These are phyloP conservation scores for Linurgus olivaceus DNA, from an alignment of 2,797 vertebrate genomes.

Conservation along the genomic window DNA sequence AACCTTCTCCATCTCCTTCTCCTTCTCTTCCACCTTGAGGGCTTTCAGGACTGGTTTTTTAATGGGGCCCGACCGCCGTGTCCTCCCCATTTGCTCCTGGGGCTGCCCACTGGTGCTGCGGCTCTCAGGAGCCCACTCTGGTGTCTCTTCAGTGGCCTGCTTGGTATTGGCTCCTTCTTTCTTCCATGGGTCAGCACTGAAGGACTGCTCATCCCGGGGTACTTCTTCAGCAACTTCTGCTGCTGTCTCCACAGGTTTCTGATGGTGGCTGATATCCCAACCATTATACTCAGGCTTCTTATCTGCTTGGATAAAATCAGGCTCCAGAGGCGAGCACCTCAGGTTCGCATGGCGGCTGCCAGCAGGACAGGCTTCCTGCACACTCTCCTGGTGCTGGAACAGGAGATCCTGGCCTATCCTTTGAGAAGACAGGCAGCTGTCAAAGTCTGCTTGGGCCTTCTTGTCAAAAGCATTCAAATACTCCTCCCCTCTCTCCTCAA, in stretches of 20 bases:
- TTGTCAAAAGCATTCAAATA: conserved; percentile 82
- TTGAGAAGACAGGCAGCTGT: conserved; percentile 74
- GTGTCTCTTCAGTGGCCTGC: conserved; percentile 68
- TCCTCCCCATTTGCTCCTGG: conserved; percentile 82
- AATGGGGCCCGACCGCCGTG: conserved; percentile 91
- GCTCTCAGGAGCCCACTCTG: conserved; percentile 83
- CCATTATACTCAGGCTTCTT: conserved; percentile 79
- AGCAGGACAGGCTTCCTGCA: conserved; percentile 76
- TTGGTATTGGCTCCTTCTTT: conserved; percentile 80
- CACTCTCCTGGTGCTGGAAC: conserved; percentile 75
- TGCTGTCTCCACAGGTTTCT: conserved; percentile 75
- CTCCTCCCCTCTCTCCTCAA: conserved; percentile 86
- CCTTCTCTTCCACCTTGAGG: conserved; percentile 97
- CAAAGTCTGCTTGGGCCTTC: conserved; percentile 77
- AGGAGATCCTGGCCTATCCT: conserved; percentile 74
- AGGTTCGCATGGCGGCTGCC: conserved; percentile 62
- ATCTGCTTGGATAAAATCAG: conserved; percentile 81
- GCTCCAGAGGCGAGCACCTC: conserved; percentile 76
- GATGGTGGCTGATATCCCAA: conserved; percentile 75
- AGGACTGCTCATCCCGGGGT: conserved; percentile 76
- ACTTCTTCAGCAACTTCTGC: conserved; percentile 63
- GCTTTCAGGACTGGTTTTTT: conserved; percentile 98
- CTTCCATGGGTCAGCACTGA: conserved; percentile 82
- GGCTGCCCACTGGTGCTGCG: conserved; percentile 75
- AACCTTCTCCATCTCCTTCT: conserved; percentile 90